Percentiles rank a stretch among this genome's conserved stretches.
Conservation (phyloP, 2,888 invertebrate genomes). For the Gasteruption jaculator region DNA sequence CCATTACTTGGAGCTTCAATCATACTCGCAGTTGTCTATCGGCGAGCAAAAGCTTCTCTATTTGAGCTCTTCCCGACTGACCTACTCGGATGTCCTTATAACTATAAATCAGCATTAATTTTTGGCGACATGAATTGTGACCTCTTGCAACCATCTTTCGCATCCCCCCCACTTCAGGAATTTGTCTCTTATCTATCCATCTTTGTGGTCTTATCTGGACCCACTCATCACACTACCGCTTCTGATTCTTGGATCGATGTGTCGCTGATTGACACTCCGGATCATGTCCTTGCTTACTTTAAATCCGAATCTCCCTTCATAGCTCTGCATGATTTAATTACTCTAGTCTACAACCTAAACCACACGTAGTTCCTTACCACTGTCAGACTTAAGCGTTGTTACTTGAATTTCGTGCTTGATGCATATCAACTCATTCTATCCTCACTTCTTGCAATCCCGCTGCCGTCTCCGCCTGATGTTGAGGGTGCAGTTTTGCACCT, state of each 20-base stretch:
- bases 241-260: slow-evolving; percentile 1
- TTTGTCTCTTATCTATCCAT: neutral
- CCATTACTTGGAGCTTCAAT: neutral
- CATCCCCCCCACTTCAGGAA: neutral
- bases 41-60: neutral
- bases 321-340: too few species aligned
- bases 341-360: too few species aligned
- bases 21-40: neutral
- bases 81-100: neutral
- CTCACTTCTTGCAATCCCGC: too few species aligned
- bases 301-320: too few species aligned
- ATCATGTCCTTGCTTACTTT: neutral
- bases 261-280: neutral
- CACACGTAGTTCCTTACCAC: too few species aligned
- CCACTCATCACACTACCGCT: neutral
- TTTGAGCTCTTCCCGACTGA: neutral
- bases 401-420: too few species aligned
- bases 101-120: neutral
- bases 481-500: neutral
- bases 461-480: too few species aligned
- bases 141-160: neutral
- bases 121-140: neutral
- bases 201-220: neutral
- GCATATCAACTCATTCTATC: too few species aligned
- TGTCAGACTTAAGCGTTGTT: too few species aligned